phyloP scores from a whole-genome alignment of 2,113 vertebrate species.

The Istiophorus platypterus region DNA sequence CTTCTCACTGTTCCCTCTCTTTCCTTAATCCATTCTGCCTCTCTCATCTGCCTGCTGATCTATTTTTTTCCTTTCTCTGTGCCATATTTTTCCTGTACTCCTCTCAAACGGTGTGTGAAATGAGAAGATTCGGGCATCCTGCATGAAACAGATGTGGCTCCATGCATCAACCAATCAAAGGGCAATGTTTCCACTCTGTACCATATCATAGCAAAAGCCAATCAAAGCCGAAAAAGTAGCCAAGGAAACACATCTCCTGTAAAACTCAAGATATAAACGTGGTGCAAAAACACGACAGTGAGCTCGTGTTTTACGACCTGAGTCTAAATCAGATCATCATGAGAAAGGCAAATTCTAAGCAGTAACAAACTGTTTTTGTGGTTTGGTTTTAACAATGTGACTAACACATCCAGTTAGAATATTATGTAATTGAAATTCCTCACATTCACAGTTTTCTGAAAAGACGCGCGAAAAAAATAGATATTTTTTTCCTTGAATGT shows the following conservation, averaged over 20 bases:
- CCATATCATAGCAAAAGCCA: constrained; percentile 47
- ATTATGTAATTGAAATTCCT: neutral
- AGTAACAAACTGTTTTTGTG: neutral
- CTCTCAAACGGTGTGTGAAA: constrained; percentile 76
- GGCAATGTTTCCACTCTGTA: constrained; percentile 15
- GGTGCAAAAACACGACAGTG: neutral
- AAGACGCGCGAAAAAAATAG: neutral
- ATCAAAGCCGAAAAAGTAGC: constrained; percentile 34
- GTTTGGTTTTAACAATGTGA: neutral
- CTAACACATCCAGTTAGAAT: neutral
- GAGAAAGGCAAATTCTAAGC: neutral
- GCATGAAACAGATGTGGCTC: constrained; percentile 72
- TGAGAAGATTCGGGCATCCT: constrained; percentile 56
- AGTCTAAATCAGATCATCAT: neutral
- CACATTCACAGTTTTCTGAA: neutral
- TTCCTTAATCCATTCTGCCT: constrained; percentile 18
- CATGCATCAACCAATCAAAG: constrained; percentile 53
- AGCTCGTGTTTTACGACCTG: neutral
- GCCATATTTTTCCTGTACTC: constrained; percentile 50
- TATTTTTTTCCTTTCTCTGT: constrained; percentile 38
- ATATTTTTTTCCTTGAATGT: neutral
- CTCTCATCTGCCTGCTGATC: constrained; percentile 33
- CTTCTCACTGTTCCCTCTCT: neutral
- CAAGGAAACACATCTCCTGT: constrained; percentile 5
- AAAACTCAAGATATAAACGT: constrained; percentile 38